These are phyloP conservation scores for Batillaria attramentaria DNA, from an alignment of 1,140 invertebrate genomes.

Conservation along the genomic window DNA sequence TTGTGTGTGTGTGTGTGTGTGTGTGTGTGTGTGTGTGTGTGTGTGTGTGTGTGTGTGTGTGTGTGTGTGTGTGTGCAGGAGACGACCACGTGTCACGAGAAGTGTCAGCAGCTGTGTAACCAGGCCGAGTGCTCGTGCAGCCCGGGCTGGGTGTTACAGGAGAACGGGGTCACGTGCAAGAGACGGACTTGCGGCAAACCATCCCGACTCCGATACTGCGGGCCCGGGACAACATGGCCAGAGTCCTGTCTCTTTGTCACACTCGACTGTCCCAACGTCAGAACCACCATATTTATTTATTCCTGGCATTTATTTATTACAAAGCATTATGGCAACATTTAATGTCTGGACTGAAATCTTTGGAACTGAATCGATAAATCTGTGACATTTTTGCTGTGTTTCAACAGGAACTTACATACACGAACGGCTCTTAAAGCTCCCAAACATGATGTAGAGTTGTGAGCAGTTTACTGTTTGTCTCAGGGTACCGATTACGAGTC, in stretches of 20 bases:
- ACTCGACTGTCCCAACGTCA: slow-evolving; percentile 23
- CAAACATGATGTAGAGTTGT: too few species aligned
- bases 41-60: neutral
- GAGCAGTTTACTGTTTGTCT: neutral
- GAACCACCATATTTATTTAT: neutral
- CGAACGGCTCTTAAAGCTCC: too few species aligned
- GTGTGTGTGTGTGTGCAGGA: slow-evolving; percentile 22
- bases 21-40: slow-evolving; percentile 19
- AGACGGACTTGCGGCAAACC: slow-evolving; percentile 24
- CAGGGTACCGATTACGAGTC: slow-evolving; percentile 28
- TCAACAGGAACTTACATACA: neutral
- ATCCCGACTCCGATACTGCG: slow-evolving; percentile 31
- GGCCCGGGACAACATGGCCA: slow-evolving; percentile 3
- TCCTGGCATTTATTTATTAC: slow-evolving; percentile 16
- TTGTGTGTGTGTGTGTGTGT: slow-evolving; percentile 2
- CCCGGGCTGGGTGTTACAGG: slow-evolving; percentile 26
- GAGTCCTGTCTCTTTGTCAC: slow-evolving; percentile 33
- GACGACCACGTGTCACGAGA: slow-evolving; percentile 34
- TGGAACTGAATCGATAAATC: too few species aligned
- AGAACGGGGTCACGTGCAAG: slow-evolving; percentile 37
- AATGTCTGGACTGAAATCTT: too few species aligned
- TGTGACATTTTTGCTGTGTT: too few species aligned
- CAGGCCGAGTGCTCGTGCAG: slow-evolving; percentile 43
- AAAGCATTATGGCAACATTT: too few species aligned
- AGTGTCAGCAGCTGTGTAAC: slow-evolving; percentile 44